Evolutionary conservation across 2,113 vertebrate genomes (phyloP).

Genomic region (Taxidea taxus): DNA sequence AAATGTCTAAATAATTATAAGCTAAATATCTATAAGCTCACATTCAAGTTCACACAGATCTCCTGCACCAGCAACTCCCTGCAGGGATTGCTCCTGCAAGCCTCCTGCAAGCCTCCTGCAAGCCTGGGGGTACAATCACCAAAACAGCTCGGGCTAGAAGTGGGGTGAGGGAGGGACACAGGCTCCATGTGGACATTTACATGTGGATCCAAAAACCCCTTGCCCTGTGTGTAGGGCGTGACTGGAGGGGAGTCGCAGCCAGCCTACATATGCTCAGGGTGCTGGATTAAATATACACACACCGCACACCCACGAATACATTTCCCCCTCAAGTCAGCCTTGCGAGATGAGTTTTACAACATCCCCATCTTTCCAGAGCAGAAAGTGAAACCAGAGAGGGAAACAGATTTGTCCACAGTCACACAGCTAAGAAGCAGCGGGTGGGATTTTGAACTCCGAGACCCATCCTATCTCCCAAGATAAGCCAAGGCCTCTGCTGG

Average conservation of each 20-base stretch:
- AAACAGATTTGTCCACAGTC: background rate
- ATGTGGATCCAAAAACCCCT: background rate
- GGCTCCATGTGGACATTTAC: background rate
- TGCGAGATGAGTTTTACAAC: background rate
- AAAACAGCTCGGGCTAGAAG: background rate
- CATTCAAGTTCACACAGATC: background rate
- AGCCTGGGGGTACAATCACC: background rate
- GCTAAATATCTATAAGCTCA: background rate
- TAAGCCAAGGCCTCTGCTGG: background rate
- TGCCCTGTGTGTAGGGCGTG: background rate
- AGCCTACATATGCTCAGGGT: background rate
- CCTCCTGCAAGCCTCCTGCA: background rate
- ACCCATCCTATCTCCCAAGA: background rate
- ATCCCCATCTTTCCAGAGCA: background rate
- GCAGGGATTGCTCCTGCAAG: background rate
- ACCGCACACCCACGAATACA: background rate
- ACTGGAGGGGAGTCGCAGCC: background rate
- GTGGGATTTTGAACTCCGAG: background rate
- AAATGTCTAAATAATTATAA: constrained; percentile 47
- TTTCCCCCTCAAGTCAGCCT: background rate
- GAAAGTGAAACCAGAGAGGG: background rate
- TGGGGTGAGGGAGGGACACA: background rate
- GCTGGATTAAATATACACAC: background rate
- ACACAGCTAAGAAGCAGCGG: background rate
- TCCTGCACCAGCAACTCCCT: background rate